Evolutionary conservation across 23 tunicate species (phyloP).

Genomic region (Ciona savignyi): DNA sequence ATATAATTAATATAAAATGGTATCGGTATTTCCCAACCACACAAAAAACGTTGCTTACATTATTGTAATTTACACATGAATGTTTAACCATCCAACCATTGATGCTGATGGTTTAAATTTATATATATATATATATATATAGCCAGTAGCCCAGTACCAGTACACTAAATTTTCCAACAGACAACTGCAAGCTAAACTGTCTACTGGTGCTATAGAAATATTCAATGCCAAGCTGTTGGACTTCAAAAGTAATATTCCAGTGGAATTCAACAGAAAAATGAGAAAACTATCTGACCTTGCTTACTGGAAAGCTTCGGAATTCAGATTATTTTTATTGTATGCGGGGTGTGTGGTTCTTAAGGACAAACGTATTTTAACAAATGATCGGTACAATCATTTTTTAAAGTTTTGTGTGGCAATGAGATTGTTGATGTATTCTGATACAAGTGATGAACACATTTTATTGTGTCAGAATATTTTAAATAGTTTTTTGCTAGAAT

Average conservation of each 20-base stretch:
- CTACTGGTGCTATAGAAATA: neutral
- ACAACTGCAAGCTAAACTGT: neutral
- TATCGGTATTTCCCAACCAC: too few relatives aligned
- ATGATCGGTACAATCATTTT: constrained; percentile 1
- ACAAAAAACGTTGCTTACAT: too few relatives aligned
- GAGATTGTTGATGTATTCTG: neutral
- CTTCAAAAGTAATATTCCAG: neutral
- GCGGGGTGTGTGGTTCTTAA: neutral
- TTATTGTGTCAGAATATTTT: neutral
- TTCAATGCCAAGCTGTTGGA: neutral
- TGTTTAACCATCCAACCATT: too few relatives aligned
- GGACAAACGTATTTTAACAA: neutral
- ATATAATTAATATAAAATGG: too few relatives aligned
- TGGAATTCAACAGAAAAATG: constrained; percentile 1
- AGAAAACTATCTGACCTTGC: neutral
- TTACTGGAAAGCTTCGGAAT: constrained; percentile 5
- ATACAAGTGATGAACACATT: neutral
- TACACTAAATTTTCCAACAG: too few relatives aligned
- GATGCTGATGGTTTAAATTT: too few relatives aligned
- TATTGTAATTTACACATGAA: too few relatives aligned
- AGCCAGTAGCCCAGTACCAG: too few relatives aligned
- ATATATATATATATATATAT: too few relatives aligned
- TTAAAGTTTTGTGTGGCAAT: neutral
- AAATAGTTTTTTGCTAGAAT: neutral
- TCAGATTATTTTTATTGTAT: neutral